These are phyloP conservation scores for Fragum sueziense DNA, from an alignment of 2,888 invertebrate genomes.

Conservation along the genomic window DNA sequence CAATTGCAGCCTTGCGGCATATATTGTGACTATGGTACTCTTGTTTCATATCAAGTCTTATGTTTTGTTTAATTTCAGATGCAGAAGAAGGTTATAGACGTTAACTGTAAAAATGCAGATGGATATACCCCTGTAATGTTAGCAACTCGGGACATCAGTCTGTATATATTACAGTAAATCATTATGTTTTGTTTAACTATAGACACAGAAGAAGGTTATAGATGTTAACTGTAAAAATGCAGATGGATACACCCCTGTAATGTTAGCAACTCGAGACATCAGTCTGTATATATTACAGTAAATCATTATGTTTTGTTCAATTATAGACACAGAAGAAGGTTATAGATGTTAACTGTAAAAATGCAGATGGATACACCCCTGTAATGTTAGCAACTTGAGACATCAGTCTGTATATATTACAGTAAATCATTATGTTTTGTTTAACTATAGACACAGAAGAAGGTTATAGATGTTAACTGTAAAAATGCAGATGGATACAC, in stretches of 20 bases:
- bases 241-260: conserved; percentile 79
- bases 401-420: conserved; percentile 74
- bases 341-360: conserved; percentile 78
- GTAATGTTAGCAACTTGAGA: conserved; percentile 78
- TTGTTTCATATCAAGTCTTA: too few species aligned
- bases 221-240: conserved; percentile 79
- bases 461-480: conserved; percentile 77
- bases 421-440: neutral
- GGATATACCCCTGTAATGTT: conserved; percentile 79
- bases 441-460: conserved; percentile 67
- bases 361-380: conserved; percentile 79
- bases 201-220: conserved; percentile 71
- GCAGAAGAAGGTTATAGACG: conserved; percentile 73
- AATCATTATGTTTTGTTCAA: neutral
- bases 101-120: conserved; percentile 79
- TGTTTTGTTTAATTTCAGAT: conserved; percentile 53
- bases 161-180: too few species aligned
- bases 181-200: conserved; percentile 22
- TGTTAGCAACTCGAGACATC: conserved; percentile 78
- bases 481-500: conserved; percentile 79
- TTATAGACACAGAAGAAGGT: conserved; percentile 70
- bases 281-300: too few species aligned
- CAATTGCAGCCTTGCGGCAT: too few species aligned
- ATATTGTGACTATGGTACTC: too few species aligned
- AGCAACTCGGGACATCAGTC: conserved; percentile 75